Evolutionary conservation across 2,797 vertebrate species (phyloP).

Genomic region (Danio tinwini): DNA sequence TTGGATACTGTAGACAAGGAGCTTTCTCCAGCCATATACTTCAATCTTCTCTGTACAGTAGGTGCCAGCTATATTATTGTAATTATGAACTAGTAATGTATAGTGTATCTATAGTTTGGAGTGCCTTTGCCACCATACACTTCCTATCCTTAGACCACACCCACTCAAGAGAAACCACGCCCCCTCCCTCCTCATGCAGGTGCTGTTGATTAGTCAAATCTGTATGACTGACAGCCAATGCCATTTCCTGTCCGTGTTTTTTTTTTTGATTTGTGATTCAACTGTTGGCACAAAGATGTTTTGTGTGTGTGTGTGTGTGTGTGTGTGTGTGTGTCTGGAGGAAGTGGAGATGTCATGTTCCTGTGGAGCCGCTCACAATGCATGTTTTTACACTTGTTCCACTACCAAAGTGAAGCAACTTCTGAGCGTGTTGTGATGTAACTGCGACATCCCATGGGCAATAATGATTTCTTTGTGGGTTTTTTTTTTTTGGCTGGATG

Average conservation of each 20-base stretch:
- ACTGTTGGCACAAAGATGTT: slow-evolving; percentile 17
- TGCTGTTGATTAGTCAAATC: slow-evolving; percentile 79
- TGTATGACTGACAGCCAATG: background rate
- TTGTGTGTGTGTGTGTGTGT: slow-evolving; percentile 22
- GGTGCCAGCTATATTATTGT: slow-evolving; percentile 97
- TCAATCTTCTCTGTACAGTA: slow-evolving; percentile 97
- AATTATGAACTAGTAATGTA: slow-evolving; percentile 98
- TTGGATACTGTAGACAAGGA: slow-evolving; percentile 94
- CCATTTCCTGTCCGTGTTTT: background rate
- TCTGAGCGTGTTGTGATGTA: slow-evolving; percentile 67
- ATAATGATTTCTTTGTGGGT: slow-evolving; percentile 60
- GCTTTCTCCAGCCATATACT: slow-evolving; percentile 99
- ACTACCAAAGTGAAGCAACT: slow-evolving; percentile 76
- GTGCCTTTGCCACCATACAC: slow-evolving; percentile 99
- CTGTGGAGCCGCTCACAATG: slow-evolving; percentile 63
- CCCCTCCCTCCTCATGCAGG: slow-evolving; percentile 67
- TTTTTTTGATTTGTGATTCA: background rate
- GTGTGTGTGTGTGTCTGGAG: background rate
- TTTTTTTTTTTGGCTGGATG: slow-evolving; percentile 23
- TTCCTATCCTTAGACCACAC: slow-evolving; percentile 67
- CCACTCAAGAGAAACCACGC: slow-evolving; percentile 58
- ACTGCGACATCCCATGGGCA: slow-evolving; percentile 72
- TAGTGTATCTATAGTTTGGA: slow-evolving; percentile 99
- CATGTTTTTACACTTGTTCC: slow-evolving; percentile 66
- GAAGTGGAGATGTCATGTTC: slow-evolving; percentile 51